Percentiles rank a stretch among this genome's conserved stretches.
phyloP scores from a whole-genome alignment of 2,113 vertebrate genomes.

The Blennius ocellaris region DNA sequence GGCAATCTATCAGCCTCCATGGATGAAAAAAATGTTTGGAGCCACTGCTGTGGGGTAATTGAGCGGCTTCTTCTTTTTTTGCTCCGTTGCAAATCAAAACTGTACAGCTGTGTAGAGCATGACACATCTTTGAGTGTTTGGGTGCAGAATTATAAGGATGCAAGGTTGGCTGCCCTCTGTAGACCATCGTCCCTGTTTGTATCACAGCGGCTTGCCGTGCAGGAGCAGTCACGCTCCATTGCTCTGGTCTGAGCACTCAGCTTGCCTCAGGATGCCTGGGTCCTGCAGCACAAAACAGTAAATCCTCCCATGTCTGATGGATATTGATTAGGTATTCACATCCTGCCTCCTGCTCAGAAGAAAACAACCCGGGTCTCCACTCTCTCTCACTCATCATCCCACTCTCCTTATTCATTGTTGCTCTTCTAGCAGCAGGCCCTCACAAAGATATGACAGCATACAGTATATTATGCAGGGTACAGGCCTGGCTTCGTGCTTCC shows the following conservation, averaged over 20 bases:
- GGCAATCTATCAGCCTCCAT: too few species aligned
- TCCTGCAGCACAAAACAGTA: conserved; percentile 66
- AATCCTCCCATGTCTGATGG: conserved; percentile 72
- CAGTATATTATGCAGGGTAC: conserved; percentile 45
- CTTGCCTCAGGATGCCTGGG: conserved; percentile 60
- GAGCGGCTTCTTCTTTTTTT: background rate
- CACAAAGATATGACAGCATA: conserved; percentile 32
- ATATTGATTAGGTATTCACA: conserved; percentile 79
- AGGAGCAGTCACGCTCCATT: conserved; percentile 56
- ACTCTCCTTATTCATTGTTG: conserved; percentile 35
- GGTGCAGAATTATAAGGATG: background rate
- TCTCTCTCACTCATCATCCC: conserved; percentile 54
- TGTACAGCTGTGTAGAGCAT: background rate
- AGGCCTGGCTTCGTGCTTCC: conserved; percentile 24
- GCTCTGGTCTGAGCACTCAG: conserved; percentile 60
- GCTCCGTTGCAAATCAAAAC: background rate
- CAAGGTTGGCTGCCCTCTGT: conserved; percentile 1
- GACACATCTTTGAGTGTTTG: background rate
- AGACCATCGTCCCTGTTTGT: conserved; percentile 27
- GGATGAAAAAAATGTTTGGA: too few species aligned
- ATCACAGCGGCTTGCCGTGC: conserved; percentile 28
- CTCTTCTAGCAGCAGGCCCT: conserved; percentile 19
- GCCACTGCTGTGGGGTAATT: background rate
- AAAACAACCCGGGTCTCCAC: conserved; percentile 47
- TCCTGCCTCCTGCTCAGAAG: conserved; percentile 57